Evolutionary conservation across 1,140 invertebrate species (phyloP), one percentile per base, ranked within the genome.

Genomic region (Formica selysi): DNA sequence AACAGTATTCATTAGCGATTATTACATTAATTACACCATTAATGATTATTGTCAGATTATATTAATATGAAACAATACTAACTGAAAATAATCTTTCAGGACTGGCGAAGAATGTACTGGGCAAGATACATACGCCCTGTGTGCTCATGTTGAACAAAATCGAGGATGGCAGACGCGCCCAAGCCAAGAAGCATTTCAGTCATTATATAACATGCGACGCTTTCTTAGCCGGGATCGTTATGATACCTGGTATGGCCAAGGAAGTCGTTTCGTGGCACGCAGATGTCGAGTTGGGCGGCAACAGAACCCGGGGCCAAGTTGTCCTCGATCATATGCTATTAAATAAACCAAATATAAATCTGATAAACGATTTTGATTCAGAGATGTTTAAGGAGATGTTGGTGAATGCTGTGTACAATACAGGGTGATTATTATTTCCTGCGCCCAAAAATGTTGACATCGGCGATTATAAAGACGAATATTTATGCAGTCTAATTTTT

Each of bases 221-320:
- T 7, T 91, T 96, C 85, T 88, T 96, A 62, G 95, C 95, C 26
- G 96, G 95, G 57, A 94, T 94, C 29, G 93, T 96, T 64, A 86
- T 97, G 4, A 92, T 94, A 87, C 95, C 95, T 2, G 86, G 92
- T 19, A 90, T 94, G 85, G 90, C 90, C 3, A 91, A 87, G 16
- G 78, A 91, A 71, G 36, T 92, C 19, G 32, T 84, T 0, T 38
- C 93, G 2, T 94, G 95, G 92, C 94, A 96, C 86, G 95, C 95
- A 5, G 95, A 95, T 32, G 95, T 97, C 3, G 96, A 97, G 89
- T 92, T 97, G 10, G 87, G 91, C 70, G 96, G 96, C 22, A 89
- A 86, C 13, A 94, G 94, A 86, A 97, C 96, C 0, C 94, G 96
- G 88, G 97, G 96, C 3, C 96, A 96, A 92, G 95, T 96, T 85